A percentile compares a stretch with the other conserved stretches of the same genome.
These are phyloP conservation scores for Poeciliopsis infans DNA, from an alignment of 2,797 vertebrate species.

Conservation along the genomic window DNA sequence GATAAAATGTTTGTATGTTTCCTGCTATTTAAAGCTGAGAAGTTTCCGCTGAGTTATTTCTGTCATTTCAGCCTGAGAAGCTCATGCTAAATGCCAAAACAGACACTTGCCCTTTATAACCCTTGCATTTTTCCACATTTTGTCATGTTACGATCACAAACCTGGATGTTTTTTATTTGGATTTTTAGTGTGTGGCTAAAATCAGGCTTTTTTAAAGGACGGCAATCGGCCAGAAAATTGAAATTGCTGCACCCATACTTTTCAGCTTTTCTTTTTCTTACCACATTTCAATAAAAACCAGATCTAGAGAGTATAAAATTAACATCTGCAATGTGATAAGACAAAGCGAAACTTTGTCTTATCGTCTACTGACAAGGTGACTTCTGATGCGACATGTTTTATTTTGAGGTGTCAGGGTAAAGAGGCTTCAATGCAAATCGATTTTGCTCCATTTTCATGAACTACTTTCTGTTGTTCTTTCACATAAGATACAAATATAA, in stretches of 20 bases:
- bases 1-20: constrained; percentile 12
- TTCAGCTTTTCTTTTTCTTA: not conserved
- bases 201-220: too few relatives aligned
- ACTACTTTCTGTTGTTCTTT: not conserved
- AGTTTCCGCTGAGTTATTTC: constrained; percentile 19
- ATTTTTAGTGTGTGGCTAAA: not conserved
- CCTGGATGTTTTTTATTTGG: not conserved
- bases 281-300: not conserved
- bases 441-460: not conserved
- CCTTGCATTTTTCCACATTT: not conserved
- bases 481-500: not conserved
- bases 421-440: not conserved
- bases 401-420: too few relatives aligned
- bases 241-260: too few relatives aligned
- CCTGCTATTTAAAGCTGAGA: constrained; percentile 29
- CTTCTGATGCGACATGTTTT: too few relatives aligned
- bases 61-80: constrained; percentile 7
- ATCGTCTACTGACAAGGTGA: not conserved
- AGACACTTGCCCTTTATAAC: constrained; percentile 1
- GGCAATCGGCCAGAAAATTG: too few relatives aligned
- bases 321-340: not conserved
- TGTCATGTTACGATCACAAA: not conserved
- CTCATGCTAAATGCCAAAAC: not conserved
- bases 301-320: not conserved
- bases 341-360: too few relatives aligned